Conservation (phyloP, 2,888 invertebrate genomes). For the Lithophane semibrunnea region DNA sequence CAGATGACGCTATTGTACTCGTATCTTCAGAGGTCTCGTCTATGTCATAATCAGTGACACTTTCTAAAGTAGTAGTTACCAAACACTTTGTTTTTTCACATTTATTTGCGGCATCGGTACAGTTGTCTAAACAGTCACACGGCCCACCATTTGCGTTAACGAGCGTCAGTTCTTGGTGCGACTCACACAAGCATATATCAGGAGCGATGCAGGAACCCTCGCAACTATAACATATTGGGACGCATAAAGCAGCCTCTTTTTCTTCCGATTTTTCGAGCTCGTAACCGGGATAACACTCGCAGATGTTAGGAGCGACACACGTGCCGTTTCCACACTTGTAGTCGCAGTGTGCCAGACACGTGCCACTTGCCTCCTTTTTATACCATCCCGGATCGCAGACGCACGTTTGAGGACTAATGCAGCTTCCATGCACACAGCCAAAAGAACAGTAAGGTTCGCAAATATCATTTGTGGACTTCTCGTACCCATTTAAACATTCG, state of each 20-base stretch:
- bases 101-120: conserved; percentile 17
- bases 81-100: conserved; percentile 63
- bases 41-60: neutral
- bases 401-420: conserved; percentile 64
- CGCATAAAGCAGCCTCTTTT: conserved; percentile 36
- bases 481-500: conserved; percentile 64
- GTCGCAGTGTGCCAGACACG: conserved; percentile 65
- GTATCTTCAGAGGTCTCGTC: neutral
- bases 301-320: conserved; percentile 68
- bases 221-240: conserved; percentile 62
- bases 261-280: conserved; percentile 19
- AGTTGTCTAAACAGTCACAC: conserved; percentile 59
- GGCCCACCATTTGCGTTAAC: conserved; percentile 42
- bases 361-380: conserved; percentile 46
- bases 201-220: conserved; percentile 62
- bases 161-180: conserved; percentile 32
- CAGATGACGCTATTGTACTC: neutral
- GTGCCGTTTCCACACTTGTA: conserved; percentile 67
- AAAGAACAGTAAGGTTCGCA: conserved; percentile 64
- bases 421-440: conserved; percentile 64
- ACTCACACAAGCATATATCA: conserved; percentile 58
- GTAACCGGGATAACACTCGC: conserved; percentile 66
- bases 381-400: conserved; percentile 67
- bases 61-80: conserved; percentile 6
- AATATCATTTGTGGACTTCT: conserved; percentile 11